These are phyloP conservation scores for Dendroctonus ponderosae DNA, from an alignment of 1,140 invertebrate genomes.

Conservation along the genomic window DNA sequence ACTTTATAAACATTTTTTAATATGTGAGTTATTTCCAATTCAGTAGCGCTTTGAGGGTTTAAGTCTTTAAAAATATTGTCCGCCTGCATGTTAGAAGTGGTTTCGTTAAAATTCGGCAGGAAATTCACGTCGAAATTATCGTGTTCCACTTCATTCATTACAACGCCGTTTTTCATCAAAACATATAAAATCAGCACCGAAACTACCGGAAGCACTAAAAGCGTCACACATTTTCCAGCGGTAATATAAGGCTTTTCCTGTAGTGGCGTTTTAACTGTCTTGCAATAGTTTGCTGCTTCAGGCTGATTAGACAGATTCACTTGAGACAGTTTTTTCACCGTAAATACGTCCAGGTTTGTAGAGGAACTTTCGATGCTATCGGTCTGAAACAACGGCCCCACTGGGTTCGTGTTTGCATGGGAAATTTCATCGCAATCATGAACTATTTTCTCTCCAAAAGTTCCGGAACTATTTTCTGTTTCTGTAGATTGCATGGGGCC, in stretches of 20 bases:
- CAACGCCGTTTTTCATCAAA: constrained; percentile 5
- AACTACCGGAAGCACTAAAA: constrained; percentile 9
- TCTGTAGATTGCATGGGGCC: constrained; percentile 3
- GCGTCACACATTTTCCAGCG: constrained; percentile 5
- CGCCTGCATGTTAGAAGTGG: not conserved
- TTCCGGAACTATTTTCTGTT: constrained; percentile 5
- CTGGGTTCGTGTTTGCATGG: not conserved
- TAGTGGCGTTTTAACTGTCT: no score
- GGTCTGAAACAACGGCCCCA: constrained; percentile 17
- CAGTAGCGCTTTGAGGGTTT: not conserved
- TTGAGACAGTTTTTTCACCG: constrained; percentile 14
- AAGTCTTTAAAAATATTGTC: constrained; percentile 9
- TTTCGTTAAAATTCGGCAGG: constrained; percentile 11
- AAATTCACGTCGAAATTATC: not conserved
- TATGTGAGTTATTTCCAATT: constrained; percentile 9
- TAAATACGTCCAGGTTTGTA: constrained; percentile 18
- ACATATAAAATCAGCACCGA: constrained; percentile 14
- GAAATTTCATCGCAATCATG: constrained; percentile 1
- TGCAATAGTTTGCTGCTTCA: no score
- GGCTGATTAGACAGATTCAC: not conserved
- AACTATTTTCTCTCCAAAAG: constrained; percentile 16
- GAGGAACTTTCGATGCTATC: constrained; percentile 14
- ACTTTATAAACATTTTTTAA: constrained; percentile 12
- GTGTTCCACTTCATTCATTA: not conserved
- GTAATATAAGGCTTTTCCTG: no score